phyloP scores from a whole-genome alignment of 2,113 vertebrate genomes.

The Sylvietta virens region DNA sequence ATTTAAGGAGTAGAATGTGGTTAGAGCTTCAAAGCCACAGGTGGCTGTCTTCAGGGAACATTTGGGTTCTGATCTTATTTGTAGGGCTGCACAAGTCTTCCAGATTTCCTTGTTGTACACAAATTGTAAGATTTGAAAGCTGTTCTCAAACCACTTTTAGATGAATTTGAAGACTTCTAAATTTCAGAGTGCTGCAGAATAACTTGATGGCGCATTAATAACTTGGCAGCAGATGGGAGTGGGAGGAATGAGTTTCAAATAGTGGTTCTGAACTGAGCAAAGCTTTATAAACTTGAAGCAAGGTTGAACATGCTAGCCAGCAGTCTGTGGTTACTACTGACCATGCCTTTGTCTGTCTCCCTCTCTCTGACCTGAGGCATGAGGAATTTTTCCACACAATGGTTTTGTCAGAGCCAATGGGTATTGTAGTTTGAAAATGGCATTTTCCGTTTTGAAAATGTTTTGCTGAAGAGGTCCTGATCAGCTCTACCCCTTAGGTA shows the following conservation, averaged over 20 bases:
- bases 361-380: not conserved
- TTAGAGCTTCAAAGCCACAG: not conserved
- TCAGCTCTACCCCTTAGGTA: not conserved
- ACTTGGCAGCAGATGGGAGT: constrained; percentile 55
- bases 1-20: not conserved
- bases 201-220: constrained; percentile 39
- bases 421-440: not conserved
- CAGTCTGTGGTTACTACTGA: not conserved
- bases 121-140: not conserved
- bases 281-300: not conserved
- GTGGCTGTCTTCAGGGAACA: not conserved
- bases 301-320: not conserved
- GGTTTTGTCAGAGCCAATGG: not conserved
- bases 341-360: not conserved
- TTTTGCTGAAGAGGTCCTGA: not conserved
- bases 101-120: not conserved
- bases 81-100: not conserved
- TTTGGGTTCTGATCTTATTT: not conserved
- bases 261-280: not conserved
- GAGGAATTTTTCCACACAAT: not conserved
- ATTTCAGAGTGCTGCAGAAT: not conserved
- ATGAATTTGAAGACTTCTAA: not conserved
- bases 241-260: constrained; percentile 4
- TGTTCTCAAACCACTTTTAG: not conserved
- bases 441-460: not conserved